Conservation (phyloP, 2,888 invertebrate species). For the Busseola fusca region DNA sequence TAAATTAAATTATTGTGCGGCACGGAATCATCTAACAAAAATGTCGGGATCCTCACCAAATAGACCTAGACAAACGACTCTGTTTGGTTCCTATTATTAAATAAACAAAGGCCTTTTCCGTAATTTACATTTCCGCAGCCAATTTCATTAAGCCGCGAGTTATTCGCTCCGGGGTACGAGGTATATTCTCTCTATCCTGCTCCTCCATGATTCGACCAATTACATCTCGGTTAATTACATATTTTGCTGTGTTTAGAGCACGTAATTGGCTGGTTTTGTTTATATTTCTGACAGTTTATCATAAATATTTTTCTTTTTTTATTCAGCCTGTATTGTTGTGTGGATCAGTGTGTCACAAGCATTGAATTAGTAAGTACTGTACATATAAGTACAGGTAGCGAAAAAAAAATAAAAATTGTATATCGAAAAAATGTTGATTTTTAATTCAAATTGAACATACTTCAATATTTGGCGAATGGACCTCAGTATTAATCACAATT, state of each 20-base stretch:
- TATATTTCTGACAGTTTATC: neutral
- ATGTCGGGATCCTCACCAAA: conserved; percentile 70
- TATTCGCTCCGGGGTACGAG: conserved; percentile 61
- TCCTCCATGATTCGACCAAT: conserved; percentile 52
- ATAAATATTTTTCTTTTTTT: neutral
- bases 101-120: conserved; percentile 71
- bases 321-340: neutral
- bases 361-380: neutral
- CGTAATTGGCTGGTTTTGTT: conserved; percentile 37
- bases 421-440: neutral
- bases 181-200: conserved; percentile 50
- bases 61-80: conserved; percentile 71
- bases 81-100: conserved; percentile 72
- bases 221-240: conserved; percentile 57
- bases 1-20: conserved; percentile 47
- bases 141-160: conserved; percentile 71
- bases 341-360: no score
- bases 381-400: no score
- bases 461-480: neutral
- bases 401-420: no score
- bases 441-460: neutral
- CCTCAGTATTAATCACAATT: no score
- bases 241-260: conserved; percentile 49
- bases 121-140: conserved; percentile 72
- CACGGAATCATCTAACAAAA: conserved; percentile 62